phyloP scores from a whole-genome alignment of 2,888 invertebrate species.

The Lucinisca nassula region DNA sequence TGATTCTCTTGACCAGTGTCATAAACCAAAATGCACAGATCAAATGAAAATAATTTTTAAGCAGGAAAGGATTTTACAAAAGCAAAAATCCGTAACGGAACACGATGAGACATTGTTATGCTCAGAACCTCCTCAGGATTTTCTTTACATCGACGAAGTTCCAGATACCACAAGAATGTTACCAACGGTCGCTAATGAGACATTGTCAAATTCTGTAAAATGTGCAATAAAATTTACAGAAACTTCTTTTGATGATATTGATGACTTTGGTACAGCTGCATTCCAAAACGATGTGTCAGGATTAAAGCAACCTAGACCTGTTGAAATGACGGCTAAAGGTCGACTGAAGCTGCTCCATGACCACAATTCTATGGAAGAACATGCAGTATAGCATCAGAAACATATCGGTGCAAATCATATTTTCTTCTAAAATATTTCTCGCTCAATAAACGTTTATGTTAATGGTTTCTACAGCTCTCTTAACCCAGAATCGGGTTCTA shows the following conservation, averaged over 20 bases:
- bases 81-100: not conserved
- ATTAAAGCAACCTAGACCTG: conserved; percentile 26
- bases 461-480: too few species aligned
- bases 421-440: too few species aligned
- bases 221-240: conserved; percentile 8
- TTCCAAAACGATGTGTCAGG: conserved; percentile 1
- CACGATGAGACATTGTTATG: not conserved
- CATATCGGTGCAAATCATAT: too few species aligned
- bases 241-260: conserved; percentile 56
- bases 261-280: conserved; percentile 49
- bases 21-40: not conserved
- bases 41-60: not conserved
- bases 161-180: not conserved
- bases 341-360: conserved; percentile 35
- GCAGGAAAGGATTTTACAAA: not conserved
- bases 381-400: conserved; percentile 30
- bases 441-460: too few species aligned
- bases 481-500: too few species aligned
- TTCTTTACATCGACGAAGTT: conserved; percentile 33
- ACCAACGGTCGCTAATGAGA: conserved; percentile 3
- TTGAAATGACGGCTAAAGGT: conserved; percentile 58
- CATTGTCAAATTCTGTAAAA: not conserved
- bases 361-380: conserved; percentile 59
- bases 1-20: not conserved
- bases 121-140: conserved; percentile 38